Evolutionary conservation across 2,113 vertebrate species (phyloP).

Genomic region (Chitala chitala): DNA sequence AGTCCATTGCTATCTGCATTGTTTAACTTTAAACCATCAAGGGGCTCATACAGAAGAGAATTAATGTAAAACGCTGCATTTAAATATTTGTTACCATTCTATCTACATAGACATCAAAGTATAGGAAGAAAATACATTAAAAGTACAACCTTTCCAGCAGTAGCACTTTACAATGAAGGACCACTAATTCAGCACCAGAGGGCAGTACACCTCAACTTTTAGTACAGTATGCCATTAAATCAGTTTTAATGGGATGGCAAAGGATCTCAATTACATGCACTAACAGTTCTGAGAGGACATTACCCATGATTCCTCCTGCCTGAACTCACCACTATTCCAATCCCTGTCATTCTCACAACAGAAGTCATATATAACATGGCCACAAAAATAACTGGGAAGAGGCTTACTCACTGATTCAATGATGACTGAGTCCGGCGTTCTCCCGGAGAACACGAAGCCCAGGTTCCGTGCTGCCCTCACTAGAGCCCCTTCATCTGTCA

Average conservation of each 20-base stretch:
- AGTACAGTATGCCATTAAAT: background rate
- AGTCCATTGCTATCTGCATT: too few species aligned
- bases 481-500: slow-evolving; percentile 87
- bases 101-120: too few species aligned
- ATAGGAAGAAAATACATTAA: background rate
- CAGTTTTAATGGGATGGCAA: background rate
- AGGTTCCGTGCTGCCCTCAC: slow-evolving; percentile 85
- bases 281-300: background rate
- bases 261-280: background rate
- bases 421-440: slow-evolving; percentile 93
- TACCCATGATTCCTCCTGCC: background rate
- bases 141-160: background rate
- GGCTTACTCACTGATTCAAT: slow-evolving; percentile 76
- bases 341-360: background rate
- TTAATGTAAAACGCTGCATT: too few species aligned
- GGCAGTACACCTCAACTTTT: background rate
- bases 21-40: too few species aligned
- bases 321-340: background rate
- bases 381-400: too few species aligned
- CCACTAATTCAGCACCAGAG: background rate
- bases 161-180: too few species aligned
- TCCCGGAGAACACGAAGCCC: slow-evolving; percentile 87
- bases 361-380: background rate
- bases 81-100: too few species aligned
- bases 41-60: too few species aligned